Conservation (phyloP, 2,888 invertebrate species). For the Physocephala rufipes region DNA sequence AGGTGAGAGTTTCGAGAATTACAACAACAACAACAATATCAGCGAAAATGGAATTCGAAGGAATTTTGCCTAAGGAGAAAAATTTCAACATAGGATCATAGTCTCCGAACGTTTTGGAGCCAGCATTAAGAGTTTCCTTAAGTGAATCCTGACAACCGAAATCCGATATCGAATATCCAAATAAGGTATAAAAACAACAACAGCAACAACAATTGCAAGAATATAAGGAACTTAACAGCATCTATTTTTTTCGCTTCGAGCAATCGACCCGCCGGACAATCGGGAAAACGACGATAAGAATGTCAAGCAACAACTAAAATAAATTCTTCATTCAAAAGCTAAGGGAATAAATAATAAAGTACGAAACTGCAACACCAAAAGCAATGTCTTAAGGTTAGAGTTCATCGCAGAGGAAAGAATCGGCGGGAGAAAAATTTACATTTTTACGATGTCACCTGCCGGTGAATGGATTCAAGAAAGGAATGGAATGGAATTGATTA, state of each 20-base stretch:
- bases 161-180: too few relatives aligned
- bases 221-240: background rate
- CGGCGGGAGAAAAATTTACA: slow-evolving; percentile 20
- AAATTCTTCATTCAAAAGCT: background rate
- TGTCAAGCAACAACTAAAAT: background rate
- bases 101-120: too few relatives aligned
- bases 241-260: too few relatives aligned
- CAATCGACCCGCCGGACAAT: too few relatives aligned
- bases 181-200: too few relatives aligned
- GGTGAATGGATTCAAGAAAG: slow-evolving; percentile 3
- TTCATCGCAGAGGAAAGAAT: slow-evolving; percentile 5
- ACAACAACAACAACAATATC: too few relatives aligned
- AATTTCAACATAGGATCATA: too few relatives aligned
- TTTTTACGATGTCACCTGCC: slow-evolving; percentile 17
- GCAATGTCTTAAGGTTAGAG: slow-evolving; percentile 17
- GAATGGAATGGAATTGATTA: background rate
- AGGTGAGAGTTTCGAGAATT: too few relatives aligned
- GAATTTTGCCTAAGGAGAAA: too few relatives aligned
- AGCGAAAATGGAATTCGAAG: too few relatives aligned
- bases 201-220: background rate
- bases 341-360: background rate
- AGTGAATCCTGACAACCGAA: too few relatives aligned
- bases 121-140: too few relatives aligned
- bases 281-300: background rate
- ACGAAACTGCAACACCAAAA: background rate